Percentiles rank a stretch among this genome's conserved stretches.
Conservation (phyloP, 2,113 vertebrate genomes). For the Thunnus thynnus region DNA sequence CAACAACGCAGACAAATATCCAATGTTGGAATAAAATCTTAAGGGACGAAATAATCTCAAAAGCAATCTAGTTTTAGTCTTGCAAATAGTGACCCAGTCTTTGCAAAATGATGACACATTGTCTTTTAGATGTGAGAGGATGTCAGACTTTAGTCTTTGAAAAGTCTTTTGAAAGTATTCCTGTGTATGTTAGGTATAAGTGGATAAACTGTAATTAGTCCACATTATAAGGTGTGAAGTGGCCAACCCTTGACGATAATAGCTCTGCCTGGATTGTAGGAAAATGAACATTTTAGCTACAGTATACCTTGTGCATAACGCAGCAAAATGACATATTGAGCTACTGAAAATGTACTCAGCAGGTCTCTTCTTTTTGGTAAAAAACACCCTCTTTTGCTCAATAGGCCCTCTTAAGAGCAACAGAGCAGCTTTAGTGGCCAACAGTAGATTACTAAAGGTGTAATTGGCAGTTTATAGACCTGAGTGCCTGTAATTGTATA, state of each 20-base stretch:
- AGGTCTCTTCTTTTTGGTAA: conserved; percentile 15
- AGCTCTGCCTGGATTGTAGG: neutral
- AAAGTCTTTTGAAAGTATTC: no score
- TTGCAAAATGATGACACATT: no score
- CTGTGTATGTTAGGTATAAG: neutral
- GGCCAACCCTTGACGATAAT: conserved; percentile 13
- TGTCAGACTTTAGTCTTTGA: no score
- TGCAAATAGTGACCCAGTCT: no score
- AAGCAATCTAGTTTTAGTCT: no score
- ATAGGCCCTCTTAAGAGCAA: neutral
- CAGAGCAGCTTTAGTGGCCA: conserved; percentile 14
- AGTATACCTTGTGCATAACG: neutral
- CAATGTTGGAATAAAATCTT: no score
- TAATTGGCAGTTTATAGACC: conserved; percentile 9
- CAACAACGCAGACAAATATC: no score
- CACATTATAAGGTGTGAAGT: conserved; percentile 7
- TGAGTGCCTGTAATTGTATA: neutral
- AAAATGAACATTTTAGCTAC: conserved; percentile 11
- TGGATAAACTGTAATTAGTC: conserved; percentile 9
- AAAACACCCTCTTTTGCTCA: neutral
- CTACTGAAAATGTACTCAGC: conserved; percentile 21
- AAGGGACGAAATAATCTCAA: no score
- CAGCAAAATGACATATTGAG: neutral
- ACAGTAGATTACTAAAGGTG: conserved; percentile 9
- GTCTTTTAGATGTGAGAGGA: no score